Conservation (phyloP, 2,113 vertebrate species). For the Sterrhoptilus dennistouni region DNA sequence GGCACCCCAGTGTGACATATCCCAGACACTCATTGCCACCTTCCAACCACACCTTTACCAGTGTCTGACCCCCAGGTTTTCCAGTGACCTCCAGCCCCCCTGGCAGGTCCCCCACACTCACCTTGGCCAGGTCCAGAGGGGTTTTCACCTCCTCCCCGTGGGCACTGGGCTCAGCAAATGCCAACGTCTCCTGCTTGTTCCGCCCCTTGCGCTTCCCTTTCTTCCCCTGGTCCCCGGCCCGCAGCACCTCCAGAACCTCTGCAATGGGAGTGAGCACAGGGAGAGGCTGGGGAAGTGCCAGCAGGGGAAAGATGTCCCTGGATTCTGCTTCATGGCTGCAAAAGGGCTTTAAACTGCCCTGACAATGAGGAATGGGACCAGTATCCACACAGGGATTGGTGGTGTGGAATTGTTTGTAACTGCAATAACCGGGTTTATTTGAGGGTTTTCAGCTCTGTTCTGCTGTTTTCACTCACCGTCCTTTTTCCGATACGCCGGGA, state of each 20-base stretch:
- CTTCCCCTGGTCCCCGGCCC: constrained; percentile 79
- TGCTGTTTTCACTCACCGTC: constrained; percentile 64
- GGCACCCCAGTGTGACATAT: accelerated
- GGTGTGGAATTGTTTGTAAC: not conserved
- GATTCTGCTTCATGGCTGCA: not conserved
- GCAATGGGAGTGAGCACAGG: not conserved
- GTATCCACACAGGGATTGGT: accelerated
- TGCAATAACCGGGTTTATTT: not conserved
- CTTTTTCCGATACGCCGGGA: constrained; percentile 59
- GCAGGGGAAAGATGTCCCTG: not conserved
- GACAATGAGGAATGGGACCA: accelerated
- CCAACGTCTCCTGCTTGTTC: constrained; percentile 84
- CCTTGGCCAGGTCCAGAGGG: constrained; percentile 92
- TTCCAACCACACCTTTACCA: not conserved
- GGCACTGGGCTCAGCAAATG: constrained; percentile 62
- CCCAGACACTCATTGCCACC: not conserved
- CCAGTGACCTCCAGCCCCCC: not conserved
- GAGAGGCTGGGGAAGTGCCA: not conserved
- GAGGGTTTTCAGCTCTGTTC: accelerated
- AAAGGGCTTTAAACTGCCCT: accelerated
- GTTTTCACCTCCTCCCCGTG: constrained; percentile 86
- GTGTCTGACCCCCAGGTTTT: accelerated
- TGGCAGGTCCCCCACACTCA: not conserved
- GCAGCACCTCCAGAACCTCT: constrained; percentile 75
- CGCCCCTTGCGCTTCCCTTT: constrained; percentile 90